A percentile compares a stretch with the other conserved stretches of the same genome.
These are phyloP conservation scores for Maccullochella peelii DNA, from an alignment of 2,113 vertebrate genomes.

Conservation along the genomic window DNA sequence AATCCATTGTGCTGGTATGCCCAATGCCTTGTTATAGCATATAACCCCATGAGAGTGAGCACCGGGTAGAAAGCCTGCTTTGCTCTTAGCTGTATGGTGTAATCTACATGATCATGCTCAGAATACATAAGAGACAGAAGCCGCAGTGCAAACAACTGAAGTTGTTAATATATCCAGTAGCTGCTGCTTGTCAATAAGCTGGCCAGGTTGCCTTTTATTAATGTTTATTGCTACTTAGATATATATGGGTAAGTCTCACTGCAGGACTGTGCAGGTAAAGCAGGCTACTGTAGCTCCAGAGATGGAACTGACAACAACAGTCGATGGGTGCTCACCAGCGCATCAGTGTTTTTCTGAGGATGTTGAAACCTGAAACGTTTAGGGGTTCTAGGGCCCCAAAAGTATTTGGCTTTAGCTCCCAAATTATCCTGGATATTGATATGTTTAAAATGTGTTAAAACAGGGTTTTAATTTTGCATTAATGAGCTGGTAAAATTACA, in stretches of 20 bases:
- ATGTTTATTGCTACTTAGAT: conserved; percentile 49
- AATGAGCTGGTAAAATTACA: not conserved
- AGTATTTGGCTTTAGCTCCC: conserved; percentile 12
- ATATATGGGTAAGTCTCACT: conserved; percentile 21
- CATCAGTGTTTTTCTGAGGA: conserved; percentile 1
- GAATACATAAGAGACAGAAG: conserved; percentile 27
- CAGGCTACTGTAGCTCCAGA: conserved; percentile 61
- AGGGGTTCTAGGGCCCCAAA: conserved; percentile 1
- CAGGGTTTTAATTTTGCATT: not conserved
- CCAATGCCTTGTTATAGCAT: conserved; percentile 71
- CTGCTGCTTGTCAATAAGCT: conserved; percentile 61
- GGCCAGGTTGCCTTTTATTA: conserved; percentile 65
- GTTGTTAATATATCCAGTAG: conserved; percentile 48
- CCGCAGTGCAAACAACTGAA: conserved; percentile 51
- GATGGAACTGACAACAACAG: conserved; percentile 22
- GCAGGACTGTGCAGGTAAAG: conserved; percentile 46
- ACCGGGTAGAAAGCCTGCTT: conserved; percentile 53
- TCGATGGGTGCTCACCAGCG: conserved; percentile 30
- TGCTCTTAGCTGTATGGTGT: conserved; percentile 34
- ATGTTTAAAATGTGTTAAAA: not conserved
- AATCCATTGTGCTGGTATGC: conserved; percentile 75
- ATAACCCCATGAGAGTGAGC: conserved; percentile 50
- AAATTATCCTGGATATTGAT: conserved; percentile 12
- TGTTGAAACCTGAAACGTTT: not conserved
- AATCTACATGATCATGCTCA: conserved; percentile 40